Evolutionary conservation across 1,140 invertebrate genomes (phyloP), one percentile per base, ranked within the genome.

Genomic region (Ceratosolen solmsi): DNA sequence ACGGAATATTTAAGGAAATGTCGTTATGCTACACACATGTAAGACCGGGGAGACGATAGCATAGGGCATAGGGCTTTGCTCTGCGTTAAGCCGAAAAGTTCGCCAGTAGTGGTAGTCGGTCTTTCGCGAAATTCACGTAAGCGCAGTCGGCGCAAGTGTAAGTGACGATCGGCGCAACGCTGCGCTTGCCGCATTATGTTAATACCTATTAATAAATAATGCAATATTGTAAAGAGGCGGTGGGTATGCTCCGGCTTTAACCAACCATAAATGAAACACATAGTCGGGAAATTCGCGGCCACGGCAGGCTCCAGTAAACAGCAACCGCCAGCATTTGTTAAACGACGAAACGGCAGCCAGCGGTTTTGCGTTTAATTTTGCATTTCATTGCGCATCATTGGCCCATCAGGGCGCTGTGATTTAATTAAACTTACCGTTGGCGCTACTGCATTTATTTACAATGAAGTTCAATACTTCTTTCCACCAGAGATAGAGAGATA

Each of bases 141-240:
- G 17, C 41, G 71, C 54, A 30, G 51, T 22, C 1, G 2, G 51
- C 56, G 33, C 33, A 65, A 15, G n/a, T 65, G 30, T 41, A 65
- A 49, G 58, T 25, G 41, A 33, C 22, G n/a, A 63, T 33, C 22
- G 56, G 20, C n/a, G n/a, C n/a, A n/a, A n/a, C n/a, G n/a, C n/a
- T 27, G 17, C 27, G 54, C 58, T 38, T 63, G 38, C 25, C 36
- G 15, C 38, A 73, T 80, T 63, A 80, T 80, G 79, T 74, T 80
- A 80, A 80, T 80, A 20, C 15, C 46, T 20, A 38, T 73, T 65
- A 51, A 74, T 80, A 80, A 73, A 80, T 74, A 80, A 72, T 60
- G 78, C 51, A 72, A 73, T 80, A 80, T 60, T 33, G 77, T 54
- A 11, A 2, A 30, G 30, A n/a, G 1, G 38, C 36, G 15, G 38